Base-by-base conservation (phyloP, 1,140 invertebrate genomes). In the Cecropterus lyciades region DNA sequence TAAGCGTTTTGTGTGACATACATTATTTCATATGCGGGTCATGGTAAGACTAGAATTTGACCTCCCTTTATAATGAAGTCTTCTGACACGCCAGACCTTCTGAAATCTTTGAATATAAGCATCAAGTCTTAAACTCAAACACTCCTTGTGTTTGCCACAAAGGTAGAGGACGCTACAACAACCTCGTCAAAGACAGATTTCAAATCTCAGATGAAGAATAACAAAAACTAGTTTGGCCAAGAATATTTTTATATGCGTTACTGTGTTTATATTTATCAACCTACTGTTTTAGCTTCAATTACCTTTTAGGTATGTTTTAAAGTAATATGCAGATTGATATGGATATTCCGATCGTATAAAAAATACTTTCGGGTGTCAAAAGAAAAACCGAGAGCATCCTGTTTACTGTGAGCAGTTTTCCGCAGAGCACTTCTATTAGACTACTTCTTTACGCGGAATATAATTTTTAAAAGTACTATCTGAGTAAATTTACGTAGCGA, bases 21-120 rank as follows among this genome's bases (percentile, higher is more conserved):
- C 60, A 3, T 11, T 49, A 37, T 20, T 51, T 40, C 45, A 48
- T 45, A 53, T 64, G 30, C 48, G 37, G 60, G 60, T 64, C 60
- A 63, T 51, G 59, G 59, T n/a, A 51, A 63, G 27, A 24, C 17
- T 16, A 11, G 60, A 64, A 64, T 64, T 52, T 42, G 60, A 64
- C 60, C 60, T 64, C 60, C 11, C 48, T 64, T 49, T 52, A 64
- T 64, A 64, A 64, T 64, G 60, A 64, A 64, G 60, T 52, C 48
- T 64, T 64, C 30, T 63, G 60, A 52, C 49, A 43, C 13, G 51
- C 8, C 37, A 27, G 17, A 17, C 48, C 48, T 30, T 62, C 27
- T 52, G 17, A 42, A 24, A 51, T 43, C 60, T 43, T 51, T 42
- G 60, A 64, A 64, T 42, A 51, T 30, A 43, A 52, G 48, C 37